Base-by-base conservation (phyloP, 2,113 vertebrate genomes). In the Porphyrio hochstetteri region DNA sequence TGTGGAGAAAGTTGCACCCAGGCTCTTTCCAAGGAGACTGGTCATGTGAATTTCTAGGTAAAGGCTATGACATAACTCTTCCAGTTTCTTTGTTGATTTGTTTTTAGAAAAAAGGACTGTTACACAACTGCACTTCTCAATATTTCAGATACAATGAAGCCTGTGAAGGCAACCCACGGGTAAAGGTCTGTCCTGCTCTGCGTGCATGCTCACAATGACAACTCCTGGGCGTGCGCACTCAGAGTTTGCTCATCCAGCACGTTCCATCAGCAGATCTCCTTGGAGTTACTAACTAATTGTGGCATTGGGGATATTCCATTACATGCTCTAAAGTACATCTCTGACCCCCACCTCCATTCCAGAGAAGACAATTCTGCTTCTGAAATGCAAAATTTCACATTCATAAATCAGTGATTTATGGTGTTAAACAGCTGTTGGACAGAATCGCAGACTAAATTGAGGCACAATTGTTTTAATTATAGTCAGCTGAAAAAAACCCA, bases 1-100 rank as follows among this genome's bases (percentile, higher is more conserved):
- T 64, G 20, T 67, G 93, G 69, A 93, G 86, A 93, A 75, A 38
- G 67, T 24, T 71, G 38, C 84, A 95, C 27, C 56, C 33, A 56
- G 31, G 33, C 24, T 70, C 33, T 33, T 69, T 86, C 38, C 5
- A 19, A 64, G n/a, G 36, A 61, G 28, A 10, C n/a, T 36, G 31
- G 29, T 40, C 38, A 42, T 21, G 18, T 74, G 84, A 36, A 21
- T 15, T 35, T 77, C 7, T 27, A 74, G 44, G 31, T 48, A 69
- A 80, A 76, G 17, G 4, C 13, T 18, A 4, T 53, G 65, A 78
- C 77, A 64, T 24, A 40, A 44, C 16, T 59, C 24, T 50, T 72
- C 12, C 19, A 17, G 5, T 57, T 63, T 23, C 28, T 72, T 78
- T 48, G 25, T 13, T 52, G 15, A 4, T 11, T 77, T 60, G 21